Base-by-base conservation (phyloP, 2,888 invertebrate species). In the Capitulum mitella region DNA sequence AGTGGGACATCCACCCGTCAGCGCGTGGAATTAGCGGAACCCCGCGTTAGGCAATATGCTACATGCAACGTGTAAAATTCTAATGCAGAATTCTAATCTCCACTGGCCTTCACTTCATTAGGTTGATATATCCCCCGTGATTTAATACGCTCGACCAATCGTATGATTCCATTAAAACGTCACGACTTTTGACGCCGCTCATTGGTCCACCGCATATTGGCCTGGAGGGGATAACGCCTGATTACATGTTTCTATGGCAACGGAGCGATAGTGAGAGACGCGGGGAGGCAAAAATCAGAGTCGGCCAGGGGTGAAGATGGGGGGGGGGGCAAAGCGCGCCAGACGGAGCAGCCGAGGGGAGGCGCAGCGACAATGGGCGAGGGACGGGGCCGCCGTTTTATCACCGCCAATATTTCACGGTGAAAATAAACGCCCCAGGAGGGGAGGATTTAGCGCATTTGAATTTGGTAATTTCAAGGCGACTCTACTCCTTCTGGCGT, bases 111-210 rank as follows among this genome's bases (percentile, higher is more conserved):
- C 64, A 64, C 32, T 64, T 64, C 64, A 64, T 64, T 64, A 64
- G 64, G 34, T 37, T 64, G 64, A 64, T 64, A 64, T 64, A 64
- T 64, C 64, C 64, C n/a, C 64, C 64, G 34, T 64, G 64, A 64
- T 64, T 64, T 64, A 64, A 37, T 37, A 37, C 64, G 64, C 64
- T 64, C 64, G 64, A 64, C 64, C 64, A 64, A 64, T 64, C 64
- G 64, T 64, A 12, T 64, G 64, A 64, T 64, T 64, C 64, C 64
- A 64, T 64, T 64, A 64, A 64, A 64, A 64, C 64, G 64, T 64
- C 64, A 64, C 64, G 64, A 64, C 64, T 64, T 64, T 64, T 64
- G 64, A 64, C 64, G 64, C 64, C 37, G 64, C 64, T 64, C 64
- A 64, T 64, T 64, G 64, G 64, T 64, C 64, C 64, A 37, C 64